Evolutionary conservation across 30 jellyfish, hydroid and myxozoan species (phyloP).

Genomic region (Clytia hemisphaerica): DNA sequence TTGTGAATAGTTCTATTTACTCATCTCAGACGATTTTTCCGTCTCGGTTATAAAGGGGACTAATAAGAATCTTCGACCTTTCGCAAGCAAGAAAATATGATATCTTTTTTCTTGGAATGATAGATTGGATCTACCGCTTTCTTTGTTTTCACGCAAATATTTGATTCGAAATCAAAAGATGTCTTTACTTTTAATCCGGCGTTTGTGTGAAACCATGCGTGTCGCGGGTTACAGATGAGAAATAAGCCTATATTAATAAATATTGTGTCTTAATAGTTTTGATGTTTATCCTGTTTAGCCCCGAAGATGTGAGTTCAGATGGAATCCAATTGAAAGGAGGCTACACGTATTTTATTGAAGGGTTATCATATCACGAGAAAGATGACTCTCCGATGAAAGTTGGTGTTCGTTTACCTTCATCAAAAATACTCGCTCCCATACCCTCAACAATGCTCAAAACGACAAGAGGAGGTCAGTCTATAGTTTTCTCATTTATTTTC

Average conservation of each 20-base stretch:
- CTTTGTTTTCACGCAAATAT: too few relatives aligned
- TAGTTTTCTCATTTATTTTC: too few relatives aligned
- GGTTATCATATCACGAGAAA: conserved; percentile 53
- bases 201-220: too few relatives aligned
- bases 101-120: too few relatives aligned
- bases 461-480: conserved; percentile 59
- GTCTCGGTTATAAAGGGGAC: neutral
- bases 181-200: too few relatives aligned
- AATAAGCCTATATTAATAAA: too few relatives aligned
- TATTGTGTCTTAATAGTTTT: neutral
- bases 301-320: conserved; percentile 90
- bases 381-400: conserved; percentile 78
- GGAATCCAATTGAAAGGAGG: conserved; percentile 79
- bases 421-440: conserved; percentile 71
- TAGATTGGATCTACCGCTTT: too few relatives aligned
- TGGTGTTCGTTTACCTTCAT: conserved; percentile 91
- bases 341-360: conserved; percentile 78
- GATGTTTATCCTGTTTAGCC: conserved; percentile 30
- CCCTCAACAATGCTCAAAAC: conserved; percentile 60
- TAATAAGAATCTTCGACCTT: too few relatives aligned
- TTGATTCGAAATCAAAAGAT: too few relatives aligned
- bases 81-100: too few relatives aligned
- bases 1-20: neutral
- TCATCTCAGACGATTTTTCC: neutral
- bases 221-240: neutral